Evolutionary conservation across 2,797 vertebrate genomes (phyloP).

Genomic region (Periophthalmus magnuspinnatus): DNA sequence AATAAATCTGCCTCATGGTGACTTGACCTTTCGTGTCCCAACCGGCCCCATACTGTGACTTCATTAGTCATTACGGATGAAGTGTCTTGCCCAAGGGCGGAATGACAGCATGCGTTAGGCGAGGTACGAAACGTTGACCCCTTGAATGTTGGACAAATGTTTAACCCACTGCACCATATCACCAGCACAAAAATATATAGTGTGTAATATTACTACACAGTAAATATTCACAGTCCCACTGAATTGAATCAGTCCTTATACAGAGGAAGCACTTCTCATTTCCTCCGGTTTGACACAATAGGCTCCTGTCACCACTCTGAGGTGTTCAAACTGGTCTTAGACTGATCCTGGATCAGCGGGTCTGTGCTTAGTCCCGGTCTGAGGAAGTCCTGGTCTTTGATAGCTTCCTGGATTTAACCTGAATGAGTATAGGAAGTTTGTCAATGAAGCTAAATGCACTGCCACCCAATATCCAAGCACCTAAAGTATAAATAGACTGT

Average conservation of each 20-base stretch:
- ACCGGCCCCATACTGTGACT: not conserved
- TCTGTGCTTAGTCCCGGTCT: not conserved
- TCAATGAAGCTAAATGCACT: not conserved
- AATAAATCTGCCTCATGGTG: not conserved
- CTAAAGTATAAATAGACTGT: not conserved
- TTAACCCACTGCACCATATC: not conserved
- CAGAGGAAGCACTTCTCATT: constrained; percentile 11
- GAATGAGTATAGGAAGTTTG: not conserved
- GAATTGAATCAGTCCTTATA: not conserved
- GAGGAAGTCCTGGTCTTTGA: constrained; percentile 11
- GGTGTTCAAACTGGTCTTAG: not conserved
- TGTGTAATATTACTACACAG: not conserved
- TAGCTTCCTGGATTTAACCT: constrained; percentile 12
- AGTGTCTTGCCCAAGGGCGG: not conserved
- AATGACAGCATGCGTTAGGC: not conserved
- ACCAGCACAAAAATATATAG: not conserved
- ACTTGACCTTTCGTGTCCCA: not conserved
- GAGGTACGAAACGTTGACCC: not conserved
- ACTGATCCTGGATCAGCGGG: not conserved
- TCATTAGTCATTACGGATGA: not conserved
- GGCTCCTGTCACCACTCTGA: constrained; percentile 4
- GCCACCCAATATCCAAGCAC: not conserved
- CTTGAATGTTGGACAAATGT: not conserved
- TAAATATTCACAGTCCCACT: not conserved
- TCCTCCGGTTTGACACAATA: constrained; percentile 4